phyloP scores from a whole-genome alignment of 2,888 invertebrate genomes.

The Epirrhoe tristata region DNA sequence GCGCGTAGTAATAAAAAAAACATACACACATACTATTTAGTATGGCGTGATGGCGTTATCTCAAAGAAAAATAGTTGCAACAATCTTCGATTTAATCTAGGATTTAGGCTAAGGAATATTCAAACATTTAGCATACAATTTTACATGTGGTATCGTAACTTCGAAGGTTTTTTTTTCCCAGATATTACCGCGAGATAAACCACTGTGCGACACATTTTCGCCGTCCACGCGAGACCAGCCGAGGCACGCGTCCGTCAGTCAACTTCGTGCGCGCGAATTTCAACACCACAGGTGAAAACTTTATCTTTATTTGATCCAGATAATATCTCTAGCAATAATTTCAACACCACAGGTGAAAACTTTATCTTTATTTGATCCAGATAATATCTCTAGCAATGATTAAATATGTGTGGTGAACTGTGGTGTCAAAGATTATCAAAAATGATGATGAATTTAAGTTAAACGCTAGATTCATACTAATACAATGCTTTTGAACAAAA shows the following conservation, averaged over 20 bases:
- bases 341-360: conserved; percentile 4
- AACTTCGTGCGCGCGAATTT: conserved; percentile 9
- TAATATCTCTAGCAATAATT: not conserved
- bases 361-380: not conserved
- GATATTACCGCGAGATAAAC: not conserved
- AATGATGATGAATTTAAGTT: too few species aligned
- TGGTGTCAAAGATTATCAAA: too few species aligned
- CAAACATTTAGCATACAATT: not conserved
- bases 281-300: conserved; percentile 3
- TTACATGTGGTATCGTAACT: not conserved
- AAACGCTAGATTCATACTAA: too few species aligned
- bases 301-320: not conserved
- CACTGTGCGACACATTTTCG: conserved; percentile 19
- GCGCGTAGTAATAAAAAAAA: too few species aligned
- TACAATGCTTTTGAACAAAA: too few species aligned
- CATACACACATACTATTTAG: too few species aligned
- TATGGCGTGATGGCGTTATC: too few species aligned
- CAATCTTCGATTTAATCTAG: too few species aligned
- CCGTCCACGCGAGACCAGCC: not conserved
- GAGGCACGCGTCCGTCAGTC: conserved; percentile 7
- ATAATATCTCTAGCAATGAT: too few species aligned
- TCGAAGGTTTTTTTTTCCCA: not conserved
- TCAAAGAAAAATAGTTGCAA: too few species aligned
- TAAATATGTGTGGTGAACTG: too few species aligned
- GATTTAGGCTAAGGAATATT: not conserved